Base-by-base conservation (phyloP, 2,888 invertebrate genomes). In the Diarsia dahlii region DNA sequence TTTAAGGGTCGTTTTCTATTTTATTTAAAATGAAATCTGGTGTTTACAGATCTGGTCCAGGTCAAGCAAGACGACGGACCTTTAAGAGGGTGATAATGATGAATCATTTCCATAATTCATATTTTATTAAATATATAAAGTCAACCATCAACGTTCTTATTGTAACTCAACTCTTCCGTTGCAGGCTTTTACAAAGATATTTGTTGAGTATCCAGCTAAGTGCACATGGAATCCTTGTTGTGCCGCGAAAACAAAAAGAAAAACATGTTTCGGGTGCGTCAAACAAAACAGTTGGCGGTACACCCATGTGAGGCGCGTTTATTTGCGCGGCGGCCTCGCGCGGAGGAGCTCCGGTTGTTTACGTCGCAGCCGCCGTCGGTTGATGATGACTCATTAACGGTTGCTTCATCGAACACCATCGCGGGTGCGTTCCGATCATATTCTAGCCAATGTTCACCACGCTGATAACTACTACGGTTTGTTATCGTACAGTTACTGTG, bases 361-460 rank as follows among this genome's bases (percentile, higher is more conserved):
- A 93, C 92, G 92, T 91, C 93, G 91, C 88, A 83, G 88, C 88
- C 82, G 82, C 81, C 80, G 84, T 62, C 82, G 81, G 84, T 89
- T 87, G 89, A 89, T 95, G 95, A 95, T 95, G 95, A 95, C 92
- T 95, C 95, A 95, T 91, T 91, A 94, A 91, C 93, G 91, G 91
- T 90, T 91, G 90, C 85, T 90, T 89, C 87, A 89, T 89, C 90
- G 88, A 88, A 88, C 84, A 88, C 88, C 82, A 87, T 86, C 74
- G 84, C 85, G 81, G 84, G 85, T 75, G 82, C 88, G 88, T 89
- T 90, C 88, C 89, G 84, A 91, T 87, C 88, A 89, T 87, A 87
- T 81, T 85, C 81, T 78, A 78, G 77, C 72, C 77, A 88, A 83
- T 80, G 75, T 78, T 75, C 54, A 74, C 63, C 69, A 78, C 74